Conservation (phyloP, 2,888 invertebrate genomes). For the Leucophora obtusa region DNA sequence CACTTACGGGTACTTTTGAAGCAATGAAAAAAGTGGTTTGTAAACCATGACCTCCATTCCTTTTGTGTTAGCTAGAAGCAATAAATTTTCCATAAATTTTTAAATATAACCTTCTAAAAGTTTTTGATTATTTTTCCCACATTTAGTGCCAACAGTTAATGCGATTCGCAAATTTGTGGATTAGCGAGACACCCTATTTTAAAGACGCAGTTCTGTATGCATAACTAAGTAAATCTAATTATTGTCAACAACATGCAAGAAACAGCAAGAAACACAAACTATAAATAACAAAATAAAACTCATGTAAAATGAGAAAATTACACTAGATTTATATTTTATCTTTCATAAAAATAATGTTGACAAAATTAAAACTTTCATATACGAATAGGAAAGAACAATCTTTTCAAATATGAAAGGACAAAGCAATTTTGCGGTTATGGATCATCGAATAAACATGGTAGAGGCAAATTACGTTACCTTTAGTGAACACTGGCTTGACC, state of each 20-base stretch:
- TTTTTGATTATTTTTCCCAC: no score
- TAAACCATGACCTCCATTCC: no score
- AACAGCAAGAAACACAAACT: background rate
- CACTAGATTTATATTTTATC: background rate
- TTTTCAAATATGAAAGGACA: background rate
- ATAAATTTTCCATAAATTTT: no score
- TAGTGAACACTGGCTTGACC: background rate
- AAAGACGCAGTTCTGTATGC: background rate
- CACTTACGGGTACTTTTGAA: no score
- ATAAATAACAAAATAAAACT: background rate
- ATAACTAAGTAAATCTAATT: constrained; percentile 25
- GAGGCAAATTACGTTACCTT: background rate
- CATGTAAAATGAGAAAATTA: constrained; percentile 12
- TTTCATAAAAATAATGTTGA: constrained; percentile 21
- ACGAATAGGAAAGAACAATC: background rate
- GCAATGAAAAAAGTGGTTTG: no score
- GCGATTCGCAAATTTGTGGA: no score
- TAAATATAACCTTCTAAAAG: no score
- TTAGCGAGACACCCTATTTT: no score
- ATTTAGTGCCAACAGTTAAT: no score
- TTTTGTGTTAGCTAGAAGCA: no score
- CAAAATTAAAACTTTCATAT: background rate
- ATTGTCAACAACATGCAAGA: constrained; percentile 4
- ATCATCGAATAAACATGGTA: background rate
- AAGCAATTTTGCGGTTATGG: background rate